These are phyloP conservation scores for Helicoverpa zea DNA, from an alignment of 1,140 invertebrate species.

Conservation along the genomic window DNA sequence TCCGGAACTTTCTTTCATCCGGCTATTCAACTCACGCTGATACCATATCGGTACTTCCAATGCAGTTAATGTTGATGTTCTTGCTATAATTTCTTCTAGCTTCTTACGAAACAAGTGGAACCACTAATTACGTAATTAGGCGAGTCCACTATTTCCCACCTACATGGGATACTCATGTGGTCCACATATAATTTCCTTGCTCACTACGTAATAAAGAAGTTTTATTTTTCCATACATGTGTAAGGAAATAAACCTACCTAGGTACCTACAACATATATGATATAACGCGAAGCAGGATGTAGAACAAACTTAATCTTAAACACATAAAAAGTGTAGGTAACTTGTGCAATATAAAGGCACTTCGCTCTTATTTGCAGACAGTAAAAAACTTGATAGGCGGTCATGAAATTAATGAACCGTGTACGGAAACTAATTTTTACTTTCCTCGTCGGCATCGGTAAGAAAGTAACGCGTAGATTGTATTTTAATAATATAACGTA, in stretches of 20 bases:
- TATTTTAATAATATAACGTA: not conserved
- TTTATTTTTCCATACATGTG: slow-evolving; percentile 11
- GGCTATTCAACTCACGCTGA: slow-evolving; percentile 22
- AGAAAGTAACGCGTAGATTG: slow-evolving; percentile 36
- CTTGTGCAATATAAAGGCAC: slow-evolving; percentile 50
- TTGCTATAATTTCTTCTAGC: not conserved
- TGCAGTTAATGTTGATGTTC: slow-evolving; percentile 11
- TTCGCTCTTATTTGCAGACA: slow-evolving; percentile 42
- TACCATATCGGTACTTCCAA: slow-evolving; percentile 37
- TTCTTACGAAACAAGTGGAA: not conserved
- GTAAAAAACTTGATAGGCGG: slow-evolving; percentile 48
- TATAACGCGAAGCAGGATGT: slow-evolving; percentile 54
- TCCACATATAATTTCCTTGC: slow-evolving; percentile 10
- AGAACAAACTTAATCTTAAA: slow-evolving; percentile 49
- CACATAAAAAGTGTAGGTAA: slow-evolving; percentile 46
- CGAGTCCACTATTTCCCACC: not conserved
- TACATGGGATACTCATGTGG: not conserved
- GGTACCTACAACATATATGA: not conserved
- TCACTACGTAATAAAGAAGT: slow-evolving; percentile 12
- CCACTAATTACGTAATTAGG: slow-evolving; percentile 20
- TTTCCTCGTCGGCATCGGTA: slow-evolving; percentile 24
- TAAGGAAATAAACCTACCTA: slow-evolving; percentile 7
- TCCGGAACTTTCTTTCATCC: slow-evolving; percentile 37
- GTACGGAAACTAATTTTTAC: slow-evolving; percentile 56
- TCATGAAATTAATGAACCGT: slow-evolving; percentile 58